These are phyloP conservation scores for Zeugodacus cucurbitae DNA, from an alignment of 1,140 invertebrate genomes.

Conservation along the genomic window DNA sequence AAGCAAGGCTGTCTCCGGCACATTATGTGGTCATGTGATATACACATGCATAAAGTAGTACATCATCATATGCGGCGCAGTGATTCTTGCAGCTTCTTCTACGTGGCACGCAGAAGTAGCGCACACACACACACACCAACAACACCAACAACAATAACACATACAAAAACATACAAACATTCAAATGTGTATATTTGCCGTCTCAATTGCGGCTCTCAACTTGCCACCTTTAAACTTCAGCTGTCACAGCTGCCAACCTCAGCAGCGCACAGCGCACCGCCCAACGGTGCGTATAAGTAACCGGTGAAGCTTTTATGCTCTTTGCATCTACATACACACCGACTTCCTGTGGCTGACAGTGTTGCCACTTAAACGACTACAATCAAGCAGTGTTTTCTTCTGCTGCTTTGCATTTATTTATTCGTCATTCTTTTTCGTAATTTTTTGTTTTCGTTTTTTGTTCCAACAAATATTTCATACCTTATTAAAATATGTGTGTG, in stretches of 20 bases:
- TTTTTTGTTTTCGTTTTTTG: not conserved
- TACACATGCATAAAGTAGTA: not conserved
- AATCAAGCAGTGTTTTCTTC: not conserved
- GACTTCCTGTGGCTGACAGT: constrained; percentile 14
- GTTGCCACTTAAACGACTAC: constrained; percentile 20
- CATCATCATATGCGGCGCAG: not conserved
- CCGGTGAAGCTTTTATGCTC: not conserved
- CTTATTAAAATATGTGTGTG: not conserved
- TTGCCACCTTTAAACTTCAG: constrained; percentile 30
- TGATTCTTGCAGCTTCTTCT: not conserved
- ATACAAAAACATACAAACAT: too few species aligned
- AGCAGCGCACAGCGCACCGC: not conserved
- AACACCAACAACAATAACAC: not conserved
- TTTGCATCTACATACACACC: not conserved
- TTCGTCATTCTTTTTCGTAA: not conserved
- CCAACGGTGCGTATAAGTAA: not conserved
- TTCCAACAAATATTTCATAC: not conserved
- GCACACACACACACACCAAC: not conserved
- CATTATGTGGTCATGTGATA: not conserved
- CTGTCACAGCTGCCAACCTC: not conserved
- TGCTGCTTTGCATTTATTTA: not conserved
- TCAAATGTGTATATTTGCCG: not conserved
- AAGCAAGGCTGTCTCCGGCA: not conserved
- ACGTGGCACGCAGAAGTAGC: not conserved
- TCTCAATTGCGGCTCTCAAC: constrained; percentile 10